phyloP scores from a whole-genome alignment of 2,888 invertebrate species.

The Philonicus albiceps region DNA sequence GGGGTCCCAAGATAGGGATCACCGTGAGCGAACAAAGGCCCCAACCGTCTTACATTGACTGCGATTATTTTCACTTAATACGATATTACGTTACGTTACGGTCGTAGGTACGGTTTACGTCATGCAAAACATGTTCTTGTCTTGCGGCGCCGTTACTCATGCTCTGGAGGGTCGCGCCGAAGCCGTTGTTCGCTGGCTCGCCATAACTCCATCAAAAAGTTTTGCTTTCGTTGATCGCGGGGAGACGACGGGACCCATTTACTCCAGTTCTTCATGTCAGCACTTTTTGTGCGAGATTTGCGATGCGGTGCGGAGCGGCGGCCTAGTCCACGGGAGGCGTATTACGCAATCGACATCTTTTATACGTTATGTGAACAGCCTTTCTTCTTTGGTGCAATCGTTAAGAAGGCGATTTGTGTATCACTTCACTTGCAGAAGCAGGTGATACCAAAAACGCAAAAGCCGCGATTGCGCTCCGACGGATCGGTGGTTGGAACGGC shows the following conservation, averaged over 20 bases:
- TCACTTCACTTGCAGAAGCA: background rate
- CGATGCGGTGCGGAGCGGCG: background rate
- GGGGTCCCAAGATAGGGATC: background rate
- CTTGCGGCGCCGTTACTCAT: background rate
- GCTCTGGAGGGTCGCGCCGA: background rate
- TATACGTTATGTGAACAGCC: conserved; percentile 20
- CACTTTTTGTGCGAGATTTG: background rate
- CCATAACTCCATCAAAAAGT: conserved; percentile 18
- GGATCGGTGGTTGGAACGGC: background rate
- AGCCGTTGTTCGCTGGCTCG: background rate
- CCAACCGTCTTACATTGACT: background rate
- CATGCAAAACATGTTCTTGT: conserved; percentile 36
- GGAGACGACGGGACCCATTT: background rate
- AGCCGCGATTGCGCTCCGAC: background rate
- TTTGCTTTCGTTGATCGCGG: conserved; percentile 11
- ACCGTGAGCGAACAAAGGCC: background rate
- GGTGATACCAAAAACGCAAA: conserved; percentile 21
- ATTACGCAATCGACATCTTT: background rate
- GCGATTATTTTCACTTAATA: conserved; percentile 29
- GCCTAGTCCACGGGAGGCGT: background rate
- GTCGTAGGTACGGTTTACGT: conserved; percentile 20
- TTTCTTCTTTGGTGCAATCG: conserved; percentile 18
- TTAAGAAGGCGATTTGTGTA: conserved; percentile 21
- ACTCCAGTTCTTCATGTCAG: conserved; percentile 35
- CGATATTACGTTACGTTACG: conserved; percentile 30